A percentile compares a stretch with the other conserved stretches of the same genome.
Conservation (phyloP, 2,888 invertebrate species). For the Acleris laterana region DNA sequence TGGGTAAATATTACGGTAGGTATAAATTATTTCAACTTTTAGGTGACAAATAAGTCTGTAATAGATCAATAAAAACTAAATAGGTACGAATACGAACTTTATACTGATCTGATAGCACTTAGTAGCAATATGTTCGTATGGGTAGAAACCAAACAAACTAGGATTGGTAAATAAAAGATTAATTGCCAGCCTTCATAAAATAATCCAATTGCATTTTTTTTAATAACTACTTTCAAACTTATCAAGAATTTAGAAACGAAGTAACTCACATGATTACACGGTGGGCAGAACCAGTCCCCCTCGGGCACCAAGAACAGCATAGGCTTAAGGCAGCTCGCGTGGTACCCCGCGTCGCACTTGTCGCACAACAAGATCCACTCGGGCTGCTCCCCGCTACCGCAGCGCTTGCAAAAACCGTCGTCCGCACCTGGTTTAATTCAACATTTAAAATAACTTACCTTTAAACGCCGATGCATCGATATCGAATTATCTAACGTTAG, state of each 20-base stretch:
- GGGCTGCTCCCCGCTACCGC: conserved; percentile 95
- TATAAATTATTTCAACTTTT: too few species aligned
- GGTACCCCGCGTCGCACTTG: conserved; percentile 98
- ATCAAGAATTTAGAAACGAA: not conserved
- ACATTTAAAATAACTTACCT: conserved; percentile 17
- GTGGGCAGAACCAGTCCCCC: conserved; percentile 99
- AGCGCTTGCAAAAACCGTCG: conserved; percentile 94
- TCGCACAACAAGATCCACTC: conserved; percentile 99
- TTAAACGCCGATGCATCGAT: not conserved
- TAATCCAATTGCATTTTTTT: not conserved
- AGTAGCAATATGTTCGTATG: too few species aligned
- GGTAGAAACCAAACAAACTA: too few species aligned
- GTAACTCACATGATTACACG: conserved; percentile 94
- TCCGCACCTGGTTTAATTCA: conserved; percentile 59
- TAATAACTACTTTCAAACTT: not conserved
- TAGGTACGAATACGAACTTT: too few species aligned
- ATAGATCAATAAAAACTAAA: too few species aligned
- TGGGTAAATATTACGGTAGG: too few species aligned
- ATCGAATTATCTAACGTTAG: too few species aligned
- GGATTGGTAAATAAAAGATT: too few species aligned
- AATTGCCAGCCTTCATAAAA: too few species aligned
- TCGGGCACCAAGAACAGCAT: conserved; percentile 97
- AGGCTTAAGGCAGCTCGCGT: conserved; percentile 97
- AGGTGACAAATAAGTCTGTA: too few species aligned
- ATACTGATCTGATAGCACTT: too few species aligned